These are phyloP conservation scores for Antheraea pernyi DNA, from an alignment of 1,140 invertebrate genomes.

Conservation along the genomic window DNA sequence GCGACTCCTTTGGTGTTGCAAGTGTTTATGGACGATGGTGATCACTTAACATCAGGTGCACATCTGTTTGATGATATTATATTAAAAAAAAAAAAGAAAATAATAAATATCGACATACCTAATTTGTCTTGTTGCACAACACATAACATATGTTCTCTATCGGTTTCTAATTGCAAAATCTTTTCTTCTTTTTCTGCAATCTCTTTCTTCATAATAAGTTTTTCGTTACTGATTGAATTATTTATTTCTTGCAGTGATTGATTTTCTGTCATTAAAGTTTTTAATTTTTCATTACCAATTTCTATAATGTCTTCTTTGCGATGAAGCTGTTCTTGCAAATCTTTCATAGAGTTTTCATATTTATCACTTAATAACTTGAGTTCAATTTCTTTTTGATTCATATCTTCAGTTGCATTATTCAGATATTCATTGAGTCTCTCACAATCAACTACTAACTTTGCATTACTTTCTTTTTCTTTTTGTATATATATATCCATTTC, in stretches of 20 bases:
- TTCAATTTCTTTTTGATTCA: constrained; percentile 12
- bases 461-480: constrained; percentile 19
- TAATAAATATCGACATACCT: neutral
- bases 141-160: constrained; percentile 2
- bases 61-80: no score
- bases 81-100: neutral
- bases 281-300: constrained; percentile 12
- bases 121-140: neutral
- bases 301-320: constrained; percentile 15
- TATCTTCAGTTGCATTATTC: constrained; percentile 14
- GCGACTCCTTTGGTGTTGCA: no score
- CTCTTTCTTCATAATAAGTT: constrained; percentile 18
- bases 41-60: no score
- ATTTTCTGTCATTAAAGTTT: constrained; percentile 17
- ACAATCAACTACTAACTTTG: constrained; percentile 14
- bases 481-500: constrained; percentile 24
- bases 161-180: constrained; percentile 20
- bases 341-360: constrained; percentile 14
- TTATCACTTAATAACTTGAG: constrained; percentile 12
- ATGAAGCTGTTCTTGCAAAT: constrained; percentile 21
- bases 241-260: constrained; percentile 15
- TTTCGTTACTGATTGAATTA: constrained; percentile 20
- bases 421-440: constrained; percentile 16
- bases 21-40: no score
- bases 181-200: constrained; percentile 19